Percentiles rank a stretch among this genome's conserved stretches.
Evolutionary conservation across 2,797 vertebrate genomes (phyloP).

Genomic region (Huso huso): DNA sequence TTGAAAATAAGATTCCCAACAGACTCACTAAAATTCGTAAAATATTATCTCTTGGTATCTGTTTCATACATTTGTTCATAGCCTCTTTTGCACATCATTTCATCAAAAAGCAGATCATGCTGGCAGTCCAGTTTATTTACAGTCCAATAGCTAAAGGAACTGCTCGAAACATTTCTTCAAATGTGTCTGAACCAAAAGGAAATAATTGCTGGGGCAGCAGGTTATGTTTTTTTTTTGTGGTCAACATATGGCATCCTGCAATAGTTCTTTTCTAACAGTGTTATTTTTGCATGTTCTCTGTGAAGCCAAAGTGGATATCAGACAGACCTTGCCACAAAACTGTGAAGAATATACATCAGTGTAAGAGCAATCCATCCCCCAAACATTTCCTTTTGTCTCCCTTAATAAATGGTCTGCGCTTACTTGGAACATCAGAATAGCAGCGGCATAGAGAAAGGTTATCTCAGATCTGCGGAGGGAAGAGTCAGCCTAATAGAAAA

Average conservation of each 20-base stretch:
- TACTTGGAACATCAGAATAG: conserved; percentile 12
- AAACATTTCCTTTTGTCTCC: conserved; percentile 20
- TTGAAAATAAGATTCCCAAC: too few species aligned
- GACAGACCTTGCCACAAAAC: conserved; percentile 6
- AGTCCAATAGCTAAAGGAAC: too few species aligned
- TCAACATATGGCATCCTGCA: neutral
- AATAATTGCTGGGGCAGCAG: too few species aligned
- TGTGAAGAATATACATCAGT: conserved; percentile 6
- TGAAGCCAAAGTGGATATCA: neutral
- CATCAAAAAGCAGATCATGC: too few species aligned
- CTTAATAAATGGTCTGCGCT: conserved; percentile 25
- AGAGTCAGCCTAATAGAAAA: conserved; percentile 38
- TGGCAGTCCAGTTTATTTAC: too few species aligned
- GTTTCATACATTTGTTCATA: too few species aligned
- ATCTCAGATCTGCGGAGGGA: conserved; percentile 16
- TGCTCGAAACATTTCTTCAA: too few species aligned
- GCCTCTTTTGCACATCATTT: too few species aligned
- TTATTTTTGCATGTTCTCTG: neutral
- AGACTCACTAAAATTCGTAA: too few species aligned
- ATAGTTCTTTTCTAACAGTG: neutral
- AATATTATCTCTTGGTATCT: too few species aligned
- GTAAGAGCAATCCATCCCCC: conserved; percentile 21
- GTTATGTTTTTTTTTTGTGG: too few species aligned
- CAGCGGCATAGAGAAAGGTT: conserved; percentile 15
- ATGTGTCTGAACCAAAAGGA: too few species aligned